phyloP scores from a whole-genome alignment of 1,140 invertebrate genomes.

The Euura saliciscinereae region DNA sequence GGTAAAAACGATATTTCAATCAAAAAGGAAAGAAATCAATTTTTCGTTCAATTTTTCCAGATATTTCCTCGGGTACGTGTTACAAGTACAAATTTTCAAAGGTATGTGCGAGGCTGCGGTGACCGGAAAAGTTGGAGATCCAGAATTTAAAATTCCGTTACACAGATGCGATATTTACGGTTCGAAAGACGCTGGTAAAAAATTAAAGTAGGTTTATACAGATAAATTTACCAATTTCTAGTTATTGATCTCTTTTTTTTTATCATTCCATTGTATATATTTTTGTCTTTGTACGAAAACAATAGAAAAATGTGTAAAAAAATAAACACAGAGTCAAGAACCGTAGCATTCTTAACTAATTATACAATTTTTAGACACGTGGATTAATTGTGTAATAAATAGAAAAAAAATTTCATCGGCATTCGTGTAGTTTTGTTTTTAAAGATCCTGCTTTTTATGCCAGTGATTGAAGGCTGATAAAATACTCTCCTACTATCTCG shows the following conservation, averaged over 20 bases:
- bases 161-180: slow-evolving; percentile 76
- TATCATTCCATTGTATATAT: too few species aligned
- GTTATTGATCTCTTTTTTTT: too few species aligned
- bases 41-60: slow-evolving; percentile 51
- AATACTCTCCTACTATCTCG: too few species aligned
- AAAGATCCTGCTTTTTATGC: too few species aligned
- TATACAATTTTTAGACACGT: neutral
- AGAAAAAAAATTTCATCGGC: too few species aligned
- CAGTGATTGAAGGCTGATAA: too few species aligned
- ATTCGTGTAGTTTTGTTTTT: too few species aligned
- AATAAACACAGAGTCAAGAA: neutral
- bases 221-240: neutral
- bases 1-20: slow-evolving; percentile 54
- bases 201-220: slow-evolving; percentile 59
- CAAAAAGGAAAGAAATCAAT: neutral
- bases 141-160: slow-evolving; percentile 59
- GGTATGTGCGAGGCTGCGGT: slow-evolving; percentile 70
- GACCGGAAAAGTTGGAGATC: slow-evolving; percentile 59
- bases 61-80: slow-evolving; percentile 74
- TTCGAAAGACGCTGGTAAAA: slow-evolving; percentile 67
- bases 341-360: too few species aligned
- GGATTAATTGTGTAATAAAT: too few species aligned
- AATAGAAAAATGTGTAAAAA: neutral
- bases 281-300: slow-evolving; percentile 5
- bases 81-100: slow-evolving; percentile 79